Percentiles rank a stretch among this genome's conserved stretches.
Evolutionary conservation across 1,140 invertebrate species (phyloP).

Genomic region (Halesus radiatus): DNA sequence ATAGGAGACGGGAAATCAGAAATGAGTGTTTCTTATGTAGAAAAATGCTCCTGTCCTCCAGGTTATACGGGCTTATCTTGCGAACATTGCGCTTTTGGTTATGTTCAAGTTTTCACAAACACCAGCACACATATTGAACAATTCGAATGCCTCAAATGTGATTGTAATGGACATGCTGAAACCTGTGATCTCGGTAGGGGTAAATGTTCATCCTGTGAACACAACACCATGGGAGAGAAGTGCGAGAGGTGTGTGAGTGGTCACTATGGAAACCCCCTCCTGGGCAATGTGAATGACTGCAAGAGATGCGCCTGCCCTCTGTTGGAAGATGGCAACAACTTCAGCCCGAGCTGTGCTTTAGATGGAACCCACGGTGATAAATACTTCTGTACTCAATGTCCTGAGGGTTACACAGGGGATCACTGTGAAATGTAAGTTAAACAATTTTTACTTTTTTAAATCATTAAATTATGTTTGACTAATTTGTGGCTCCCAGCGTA

Average conservation of each 20-base stretch:
- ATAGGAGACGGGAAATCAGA: constrained; percentile 58
- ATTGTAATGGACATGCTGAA: constrained; percentile 91
- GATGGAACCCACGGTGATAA: constrained; percentile 73
- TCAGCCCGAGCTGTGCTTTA: constrained; percentile 87
- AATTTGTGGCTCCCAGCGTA: no score
- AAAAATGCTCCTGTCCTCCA: constrained; percentile 76
- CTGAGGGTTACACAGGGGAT: constrained; percentile 89
- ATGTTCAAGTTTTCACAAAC: constrained; percentile 80
- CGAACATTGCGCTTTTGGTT: constrained; percentile 87
- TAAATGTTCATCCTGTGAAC: constrained; percentile 81
- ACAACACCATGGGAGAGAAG: constrained; percentile 76
- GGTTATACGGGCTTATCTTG: constrained; percentile 86
- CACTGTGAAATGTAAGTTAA: constrained; percentile 92
- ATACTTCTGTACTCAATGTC: constrained; percentile 92
- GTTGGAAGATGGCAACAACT: constrained; percentile 82
- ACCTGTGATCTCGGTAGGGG: constrained; percentile 85
- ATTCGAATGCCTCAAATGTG: constrained; percentile 86
- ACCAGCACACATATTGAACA: constrained; percentile 67
- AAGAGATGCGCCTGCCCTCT: constrained; percentile 91
- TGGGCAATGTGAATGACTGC: constrained; percentile 83
- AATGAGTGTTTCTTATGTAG: constrained; percentile 64
- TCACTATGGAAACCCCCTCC: constrained; percentile 91
- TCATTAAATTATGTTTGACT: no score
- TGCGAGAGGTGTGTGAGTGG: constrained; percentile 92
- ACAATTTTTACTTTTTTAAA: no score